A percentile compares a stretch with the other conserved stretches of the same genome.
Conservation (phyloP, 2,797 vertebrate species). For the Fratercula arctica region DNA sequence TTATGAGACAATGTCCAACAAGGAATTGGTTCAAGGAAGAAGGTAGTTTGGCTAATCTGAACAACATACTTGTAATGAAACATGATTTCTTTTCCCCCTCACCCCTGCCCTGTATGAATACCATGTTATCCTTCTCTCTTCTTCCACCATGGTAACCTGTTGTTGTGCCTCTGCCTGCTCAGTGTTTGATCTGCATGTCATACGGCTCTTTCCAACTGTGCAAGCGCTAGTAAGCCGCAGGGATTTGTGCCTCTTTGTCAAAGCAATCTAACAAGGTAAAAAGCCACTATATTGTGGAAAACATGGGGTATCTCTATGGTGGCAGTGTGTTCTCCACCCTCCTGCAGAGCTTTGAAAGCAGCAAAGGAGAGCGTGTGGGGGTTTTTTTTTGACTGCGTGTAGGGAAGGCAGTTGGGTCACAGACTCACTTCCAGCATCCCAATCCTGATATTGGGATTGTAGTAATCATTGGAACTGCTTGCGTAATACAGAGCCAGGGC, state of each 20-base stretch:
- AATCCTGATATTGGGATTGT: not conserved
- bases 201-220: not conserved
- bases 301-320: fast-evolving
- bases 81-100: not conserved
- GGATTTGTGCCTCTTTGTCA: not conserved
- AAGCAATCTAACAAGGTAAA: not conserved
- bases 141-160: not conserved
- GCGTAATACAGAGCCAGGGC: not conserved
- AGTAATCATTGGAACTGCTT: not conserved
- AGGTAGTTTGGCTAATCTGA: slow-evolving; percentile 24
- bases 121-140: not conserved
- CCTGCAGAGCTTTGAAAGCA: not conserved
- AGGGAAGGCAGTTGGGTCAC: not conserved
- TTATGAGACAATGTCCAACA: slow-evolving; percentile 7
- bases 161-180: not conserved
- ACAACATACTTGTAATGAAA: not conserved
- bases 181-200: not conserved
- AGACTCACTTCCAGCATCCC: not conserved
- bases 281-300: not conserved
- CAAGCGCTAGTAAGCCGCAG: not conserved
- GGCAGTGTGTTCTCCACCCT: not conserved
- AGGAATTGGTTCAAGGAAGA: slow-evolving; percentile 26
- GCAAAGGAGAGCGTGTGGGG: fast-evolving
- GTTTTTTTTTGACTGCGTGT: not conserved
- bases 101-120: not conserved